Conservation (phyloP, 2,888 invertebrate genomes). For the Cyclophora punctaria region DNA sequence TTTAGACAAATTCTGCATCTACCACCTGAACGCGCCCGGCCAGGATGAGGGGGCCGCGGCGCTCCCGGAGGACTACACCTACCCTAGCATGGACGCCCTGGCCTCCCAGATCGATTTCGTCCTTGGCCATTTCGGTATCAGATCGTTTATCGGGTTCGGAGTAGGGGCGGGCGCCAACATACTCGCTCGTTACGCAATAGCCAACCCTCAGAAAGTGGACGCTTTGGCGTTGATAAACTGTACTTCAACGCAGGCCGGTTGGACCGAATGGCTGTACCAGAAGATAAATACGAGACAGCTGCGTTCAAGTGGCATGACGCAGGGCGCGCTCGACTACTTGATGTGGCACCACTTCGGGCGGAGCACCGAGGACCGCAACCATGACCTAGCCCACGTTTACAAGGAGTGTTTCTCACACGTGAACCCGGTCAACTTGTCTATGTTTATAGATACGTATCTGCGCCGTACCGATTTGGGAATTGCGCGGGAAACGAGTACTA, state of each 20-base stretch:
- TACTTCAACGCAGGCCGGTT: conserved; percentile 93
- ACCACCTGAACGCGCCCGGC: conserved; percentile 98
- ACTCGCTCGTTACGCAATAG: conserved; percentile 91
- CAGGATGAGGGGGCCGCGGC: conserved; percentile 97
- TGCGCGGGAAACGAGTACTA: conserved; percentile 75
- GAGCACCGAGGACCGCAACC: conserved; percentile 90
- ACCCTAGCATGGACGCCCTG: conserved; percentile 97
- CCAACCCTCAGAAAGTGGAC: conserved; percentile 90
- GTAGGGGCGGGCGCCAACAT: conserved; percentile 99
- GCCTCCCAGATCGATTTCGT: conserved; percentile 93
- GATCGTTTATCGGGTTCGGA: conserved; percentile 96
- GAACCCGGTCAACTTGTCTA: conserved; percentile 94
- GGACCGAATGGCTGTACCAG: conserved; percentile 99
- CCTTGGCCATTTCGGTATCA: conserved; percentile 90
- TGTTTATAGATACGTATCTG: conserved; percentile 95
- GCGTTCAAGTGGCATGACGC: conserved; percentile 92
- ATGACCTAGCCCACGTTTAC: conserved; percentile 95
- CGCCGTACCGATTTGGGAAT: conserved; percentile 93
- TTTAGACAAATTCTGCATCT: conserved; percentile 96
- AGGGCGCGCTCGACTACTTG: conserved; percentile 94
- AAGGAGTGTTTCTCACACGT: conserved; percentile 95
- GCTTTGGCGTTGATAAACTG: conserved; percentile 96
- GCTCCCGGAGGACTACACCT: conserved; percentile 90
- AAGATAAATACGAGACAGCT: conserved; percentile 94
- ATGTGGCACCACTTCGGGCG: conserved; percentile 99